Evolutionary conservation across 2,888 invertebrate species (phyloP).

Genomic region (Xestia ashworthii): DNA sequence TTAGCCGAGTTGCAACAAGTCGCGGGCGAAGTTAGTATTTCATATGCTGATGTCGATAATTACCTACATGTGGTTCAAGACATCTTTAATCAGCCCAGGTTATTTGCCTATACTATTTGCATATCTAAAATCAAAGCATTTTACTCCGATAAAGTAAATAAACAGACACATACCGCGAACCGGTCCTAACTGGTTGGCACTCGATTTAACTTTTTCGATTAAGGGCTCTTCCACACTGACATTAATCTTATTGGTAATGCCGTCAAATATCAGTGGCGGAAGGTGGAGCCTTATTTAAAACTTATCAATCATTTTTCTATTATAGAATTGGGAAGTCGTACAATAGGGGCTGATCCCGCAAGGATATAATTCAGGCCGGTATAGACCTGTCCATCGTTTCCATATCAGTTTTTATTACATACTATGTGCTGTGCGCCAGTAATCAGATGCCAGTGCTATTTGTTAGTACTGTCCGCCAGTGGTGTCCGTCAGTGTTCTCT

Average conservation of each 20-base stretch:
- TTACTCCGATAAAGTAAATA: constrained; percentile 37
- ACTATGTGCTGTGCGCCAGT: not conserved
- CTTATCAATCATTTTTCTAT: constrained; percentile 16
- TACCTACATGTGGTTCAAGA: not conserved
- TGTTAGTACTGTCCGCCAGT: not conserved
- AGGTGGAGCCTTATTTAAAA: constrained; percentile 40
- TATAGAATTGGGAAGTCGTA: constrained; percentile 11
- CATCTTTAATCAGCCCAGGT: not conserved
- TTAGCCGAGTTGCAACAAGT: no score
- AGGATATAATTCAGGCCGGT: not conserved
- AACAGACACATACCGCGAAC: constrained; percentile 28
- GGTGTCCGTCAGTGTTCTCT: not conserved
- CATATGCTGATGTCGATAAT: no score
- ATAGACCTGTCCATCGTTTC: not conserved
- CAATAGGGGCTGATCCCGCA: not conserved
- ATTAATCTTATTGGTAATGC: constrained; percentile 60
- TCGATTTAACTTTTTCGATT: constrained; percentile 78
- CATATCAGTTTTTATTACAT: not conserved
- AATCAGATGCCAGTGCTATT: not conserved
- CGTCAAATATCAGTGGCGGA: constrained; percentile 18
- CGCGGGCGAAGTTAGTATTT: no score
- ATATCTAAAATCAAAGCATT: constrained; percentile 7
- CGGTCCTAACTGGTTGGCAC: constrained; percentile 62
- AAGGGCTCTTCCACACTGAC: constrained; percentile 61
- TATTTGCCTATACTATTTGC: not conserved